A percentile compares a stretch with the other conserved stretches of the same genome.
These are phyloP conservation scores for Colletes collaris DNA, from an alignment of 2,888 invertebrate genomes.

Conservation along the genomic window DNA sequence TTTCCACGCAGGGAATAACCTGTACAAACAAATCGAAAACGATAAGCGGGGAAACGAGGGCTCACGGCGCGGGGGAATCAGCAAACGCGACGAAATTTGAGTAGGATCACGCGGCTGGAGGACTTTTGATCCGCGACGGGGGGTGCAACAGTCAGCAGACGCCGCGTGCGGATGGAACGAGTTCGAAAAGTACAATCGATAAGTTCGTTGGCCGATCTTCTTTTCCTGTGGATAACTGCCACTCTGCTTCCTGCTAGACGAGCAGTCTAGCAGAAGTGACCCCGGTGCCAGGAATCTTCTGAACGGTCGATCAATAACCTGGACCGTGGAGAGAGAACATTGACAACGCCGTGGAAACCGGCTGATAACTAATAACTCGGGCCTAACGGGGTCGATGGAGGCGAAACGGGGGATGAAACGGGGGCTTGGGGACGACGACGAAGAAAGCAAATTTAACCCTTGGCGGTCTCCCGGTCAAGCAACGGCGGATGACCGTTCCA, in stretches of 20 bases:
- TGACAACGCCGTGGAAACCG: slow-evolving; percentile 53
- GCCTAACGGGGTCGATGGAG: slow-evolving; percentile 39
- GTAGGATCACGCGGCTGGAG: slow-evolving; percentile 41
- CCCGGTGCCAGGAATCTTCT: slow-evolving; percentile 72
- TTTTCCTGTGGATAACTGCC: slow-evolving; percentile 63
- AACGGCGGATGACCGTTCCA: slow-evolving; percentile 1
- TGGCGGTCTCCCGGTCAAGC: slow-evolving; percentile 4
- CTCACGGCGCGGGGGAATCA: slow-evolving; percentile 1
- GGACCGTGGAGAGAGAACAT: slow-evolving; percentile 54
- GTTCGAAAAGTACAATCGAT: slow-evolving; percentile 72
- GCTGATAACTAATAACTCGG: slow-evolving; percentile 57
- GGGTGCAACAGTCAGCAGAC: slow-evolving; percentile 70
- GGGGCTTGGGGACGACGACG: slow-evolving; percentile 3
- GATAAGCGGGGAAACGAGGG: slow-evolving; percentile 17
- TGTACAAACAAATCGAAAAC: slow-evolving; percentile 32
- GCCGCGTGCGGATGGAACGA: slow-evolving; percentile 47
- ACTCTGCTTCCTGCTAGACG: slow-evolving; percentile 68
- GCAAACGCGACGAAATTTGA: slow-evolving; percentile 46
- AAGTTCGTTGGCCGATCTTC: slow-evolving; percentile 70
- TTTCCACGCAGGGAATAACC: slow-evolving; percentile 1
- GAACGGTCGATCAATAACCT: slow-evolving; percentile 71
- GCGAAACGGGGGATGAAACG: neutral
- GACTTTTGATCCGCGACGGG: slow-evolving; percentile 39
- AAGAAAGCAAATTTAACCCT: slow-evolving; percentile 48
- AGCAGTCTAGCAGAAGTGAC: slow-evolving; percentile 67